Conservation (phyloP, 2,888 invertebrate species). For the Bembecia ichneumoniformis region DNA sequence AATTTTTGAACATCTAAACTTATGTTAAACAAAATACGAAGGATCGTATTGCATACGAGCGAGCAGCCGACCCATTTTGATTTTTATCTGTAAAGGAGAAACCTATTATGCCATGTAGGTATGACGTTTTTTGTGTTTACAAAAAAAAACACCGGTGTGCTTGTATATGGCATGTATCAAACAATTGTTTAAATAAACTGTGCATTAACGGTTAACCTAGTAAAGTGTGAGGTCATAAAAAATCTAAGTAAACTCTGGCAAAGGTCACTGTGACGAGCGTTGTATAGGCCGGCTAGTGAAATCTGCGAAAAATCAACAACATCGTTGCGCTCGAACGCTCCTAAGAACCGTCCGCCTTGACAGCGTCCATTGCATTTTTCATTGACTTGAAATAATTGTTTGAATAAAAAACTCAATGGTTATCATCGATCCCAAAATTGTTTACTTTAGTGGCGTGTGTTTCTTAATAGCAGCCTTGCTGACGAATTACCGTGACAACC, state of each 20-base stretch:
- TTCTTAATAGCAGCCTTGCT: constrained; percentile 32
- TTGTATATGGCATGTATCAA: not conserved
- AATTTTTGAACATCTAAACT: too few relatives aligned
- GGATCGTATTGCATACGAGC: too few relatives aligned
- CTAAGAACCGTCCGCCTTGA: not conserved
- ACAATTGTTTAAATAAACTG: not conserved
- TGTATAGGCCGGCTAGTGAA: not conserved
- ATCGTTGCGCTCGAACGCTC: not conserved
- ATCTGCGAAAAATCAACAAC: not conserved
- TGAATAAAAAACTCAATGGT: too few relatives aligned
- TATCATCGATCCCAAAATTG: too few relatives aligned
- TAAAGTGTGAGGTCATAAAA: not conserved
- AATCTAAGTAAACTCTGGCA: not conserved
- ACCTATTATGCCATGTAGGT: too few relatives aligned
- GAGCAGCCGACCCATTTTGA: too few relatives aligned
- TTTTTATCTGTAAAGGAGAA: too few relatives aligned
- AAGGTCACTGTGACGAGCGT: not conserved
- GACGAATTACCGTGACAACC: constrained; percentile 26
- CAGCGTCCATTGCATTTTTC: not conserved
- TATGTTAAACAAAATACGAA: too few relatives aligned
- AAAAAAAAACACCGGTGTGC: too few relatives aligned
- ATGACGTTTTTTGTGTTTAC: too few relatives aligned
- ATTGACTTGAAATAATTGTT: too few relatives aligned
- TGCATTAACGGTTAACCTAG: not conserved
- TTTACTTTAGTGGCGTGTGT: too few relatives aligned